These are phyloP conservation scores for Harlomillsia oculata DNA, from an alignment of 1,140 invertebrate genomes.

Conservation along the genomic window DNA sequence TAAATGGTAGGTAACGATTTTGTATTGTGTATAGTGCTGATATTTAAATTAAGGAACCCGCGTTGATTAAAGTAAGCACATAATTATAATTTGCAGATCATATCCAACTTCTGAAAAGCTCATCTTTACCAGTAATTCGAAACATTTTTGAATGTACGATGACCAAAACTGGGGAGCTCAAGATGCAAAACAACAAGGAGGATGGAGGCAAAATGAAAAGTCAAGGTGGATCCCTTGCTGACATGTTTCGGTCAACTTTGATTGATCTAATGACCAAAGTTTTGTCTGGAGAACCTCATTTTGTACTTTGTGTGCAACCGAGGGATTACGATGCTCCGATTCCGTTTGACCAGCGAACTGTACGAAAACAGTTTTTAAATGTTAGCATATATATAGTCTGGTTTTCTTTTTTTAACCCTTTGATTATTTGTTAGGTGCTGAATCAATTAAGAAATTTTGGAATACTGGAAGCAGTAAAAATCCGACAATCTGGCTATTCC, in stretches of 20 bases:
- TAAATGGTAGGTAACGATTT: slow-evolving; percentile 68
- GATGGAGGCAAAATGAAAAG: slow-evolving; percentile 35
- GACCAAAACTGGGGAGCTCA: slow-evolving; percentile 67
- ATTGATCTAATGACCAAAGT: slow-evolving; percentile 74
- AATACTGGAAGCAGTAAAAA: slow-evolving; percentile 69
- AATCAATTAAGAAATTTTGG: slow-evolving; percentile 70
- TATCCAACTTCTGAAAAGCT: slow-evolving; percentile 64
- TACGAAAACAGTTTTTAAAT: slow-evolving; percentile 51
- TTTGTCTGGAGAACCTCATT: slow-evolving; percentile 66
- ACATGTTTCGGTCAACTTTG: slow-evolving; percentile 65
- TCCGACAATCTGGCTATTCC: slow-evolving; percentile 69
- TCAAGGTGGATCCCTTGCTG: slow-evolving; percentile 10
- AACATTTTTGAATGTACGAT: slow-evolving; percentile 71
- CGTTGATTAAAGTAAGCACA: too few species aligned
- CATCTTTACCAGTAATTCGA: slow-evolving; percentile 58
- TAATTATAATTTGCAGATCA: slow-evolving; percentile 46
- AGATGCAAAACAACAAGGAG: slow-evolving; percentile 42
- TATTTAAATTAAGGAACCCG: too few species aligned
- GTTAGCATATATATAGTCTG: background rate
- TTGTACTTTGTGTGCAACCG: slow-evolving; percentile 74
- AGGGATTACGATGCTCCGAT: slow-evolving; percentile 61
- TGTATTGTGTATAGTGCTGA: background rate
- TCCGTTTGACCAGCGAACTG: slow-evolving; percentile 62
- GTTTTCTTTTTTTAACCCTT: too few species aligned
- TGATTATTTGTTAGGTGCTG: slow-evolving; percentile 38